Base-by-base conservation (phyloP, 1,140 invertebrate genomes). In the Lepidostoma basale region DNA sequence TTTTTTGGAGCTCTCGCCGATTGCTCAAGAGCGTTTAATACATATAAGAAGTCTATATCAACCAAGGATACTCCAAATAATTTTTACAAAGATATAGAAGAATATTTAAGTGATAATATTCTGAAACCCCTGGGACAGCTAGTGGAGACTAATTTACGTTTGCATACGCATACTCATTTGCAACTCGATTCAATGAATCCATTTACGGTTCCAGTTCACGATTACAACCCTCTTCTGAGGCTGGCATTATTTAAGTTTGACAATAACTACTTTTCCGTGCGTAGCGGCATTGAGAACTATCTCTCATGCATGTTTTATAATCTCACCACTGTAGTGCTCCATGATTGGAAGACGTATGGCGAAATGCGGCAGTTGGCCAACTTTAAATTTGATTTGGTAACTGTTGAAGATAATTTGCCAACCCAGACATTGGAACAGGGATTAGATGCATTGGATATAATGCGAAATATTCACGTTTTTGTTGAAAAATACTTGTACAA, bases 351-450 rank as follows among this genome's bases (percentile, higher is more conserved):
- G 79, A 97, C 95, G 0, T 99, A 98, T 78, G 90, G 92, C 30
- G 94, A 96, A 80, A 99, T 99, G 97, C 87, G 96, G 69, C 90
- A 92, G 75, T 87, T 99, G 76, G 97, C 96, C 1, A 85, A 88
- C 74, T 89, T 93, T 52, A 95, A 97, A 77, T 92, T 95, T 75
- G 87, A 88, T 30, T 77, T 99, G 26, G 82, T 87, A 16, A 90
- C 94, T 0, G 87, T 95, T 2, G 92, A 97, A 76, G 93, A 97
- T 76, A 90, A 97, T 80, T 83, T 99, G 36, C 98, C 98, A 6
- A 97, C 94, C 74, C 96, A 99, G 81, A 97, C 95, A 2, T 83
- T 99, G 39, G 97, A 99, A 79, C 96, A 97, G 86, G 98, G 98
- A 39, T 81, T 98, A n/a, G 98, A 99, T 85, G 94, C 99, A 2